Conservation (phyloP, 1,140 invertebrate genomes). For the Heliconius himera region DNA sequence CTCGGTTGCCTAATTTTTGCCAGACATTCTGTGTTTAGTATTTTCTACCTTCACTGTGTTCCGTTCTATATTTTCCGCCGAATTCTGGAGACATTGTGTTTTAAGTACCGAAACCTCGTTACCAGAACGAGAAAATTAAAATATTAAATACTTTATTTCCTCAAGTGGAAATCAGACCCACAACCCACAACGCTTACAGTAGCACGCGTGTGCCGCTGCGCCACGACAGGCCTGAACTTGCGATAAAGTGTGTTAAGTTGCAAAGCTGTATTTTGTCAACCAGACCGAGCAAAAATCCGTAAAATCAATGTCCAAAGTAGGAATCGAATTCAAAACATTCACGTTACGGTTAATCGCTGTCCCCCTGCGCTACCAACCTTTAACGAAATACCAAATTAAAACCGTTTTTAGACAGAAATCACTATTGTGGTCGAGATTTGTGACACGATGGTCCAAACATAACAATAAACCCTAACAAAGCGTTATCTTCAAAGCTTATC, state of each 20-base stretch:
- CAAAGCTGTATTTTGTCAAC: no score
- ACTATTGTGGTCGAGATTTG: not conserved
- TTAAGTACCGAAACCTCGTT: not conserved
- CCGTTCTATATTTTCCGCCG: no score
- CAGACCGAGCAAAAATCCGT: no score
- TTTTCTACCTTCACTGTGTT: no score
- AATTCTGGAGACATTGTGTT: no score
- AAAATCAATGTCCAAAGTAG: not conserved
- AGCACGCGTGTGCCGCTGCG: accelerated
- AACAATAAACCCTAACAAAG: conserved; percentile 23
- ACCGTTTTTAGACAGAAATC: not conserved
- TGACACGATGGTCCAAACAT: conserved; percentile 10
- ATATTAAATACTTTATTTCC: not conserved
- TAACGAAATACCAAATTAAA: not conserved
- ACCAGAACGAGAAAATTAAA: no score
- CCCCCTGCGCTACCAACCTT: not conserved
- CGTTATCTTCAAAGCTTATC: conserved; percentile 26
- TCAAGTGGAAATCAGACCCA: not conserved
- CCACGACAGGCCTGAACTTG: not conserved
- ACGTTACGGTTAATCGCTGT: no score
- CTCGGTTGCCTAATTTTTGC: not conserved
- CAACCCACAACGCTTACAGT: not conserved
- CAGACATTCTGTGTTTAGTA: not conserved
- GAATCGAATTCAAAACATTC: not conserved
- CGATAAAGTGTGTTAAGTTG: no score